phyloP scores from a whole-genome alignment of 2,113 vertebrate species.

The Sceloporus undulatus region DNA sequence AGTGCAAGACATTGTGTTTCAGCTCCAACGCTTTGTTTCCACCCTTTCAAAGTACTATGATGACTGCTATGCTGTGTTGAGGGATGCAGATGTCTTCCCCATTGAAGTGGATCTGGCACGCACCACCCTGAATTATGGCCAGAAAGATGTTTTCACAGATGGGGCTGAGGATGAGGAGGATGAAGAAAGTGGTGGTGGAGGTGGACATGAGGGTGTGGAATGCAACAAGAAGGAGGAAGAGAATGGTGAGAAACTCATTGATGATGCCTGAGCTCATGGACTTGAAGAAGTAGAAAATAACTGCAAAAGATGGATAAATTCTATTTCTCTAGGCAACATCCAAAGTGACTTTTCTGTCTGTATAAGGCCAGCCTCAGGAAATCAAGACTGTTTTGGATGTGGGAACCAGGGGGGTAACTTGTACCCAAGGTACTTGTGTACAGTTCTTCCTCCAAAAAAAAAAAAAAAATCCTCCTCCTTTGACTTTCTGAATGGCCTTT shows the following conservation, averaged over 20 bases:
- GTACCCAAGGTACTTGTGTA: background rate
- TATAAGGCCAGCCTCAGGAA: constrained; percentile 48
- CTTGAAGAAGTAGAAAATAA: constrained; percentile 15
- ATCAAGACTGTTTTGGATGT: constrained; percentile 46
- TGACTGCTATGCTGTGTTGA: constrained; percentile 92
- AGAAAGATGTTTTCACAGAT: constrained; percentile 79
- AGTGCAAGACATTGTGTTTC: constrained; percentile 99
- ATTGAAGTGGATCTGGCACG: constrained; percentile 97
- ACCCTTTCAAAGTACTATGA: constrained; percentile 97
- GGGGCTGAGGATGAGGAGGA: constrained; percentile 88
- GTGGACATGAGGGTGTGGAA: constrained; percentile 57
- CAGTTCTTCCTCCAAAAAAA: background rate
- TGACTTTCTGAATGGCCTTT: constrained; percentile 33
- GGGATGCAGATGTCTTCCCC: constrained; percentile 95
- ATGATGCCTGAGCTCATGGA: constrained; percentile 74
- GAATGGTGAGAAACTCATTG: constrained; percentile 90
- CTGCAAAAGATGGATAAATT: constrained; percentile 47
- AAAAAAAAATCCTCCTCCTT: constrained; percentile 15
- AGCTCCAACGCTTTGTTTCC: constrained; percentile 97
- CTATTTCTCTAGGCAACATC: constrained; percentile 44
- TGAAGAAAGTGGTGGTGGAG: constrained; percentile 68
- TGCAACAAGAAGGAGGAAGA: constrained; percentile 71
- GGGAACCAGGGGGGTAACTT: constrained; percentile 39
- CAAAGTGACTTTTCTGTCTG: constrained; percentile 40
- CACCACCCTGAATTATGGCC: constrained; percentile 92